Percentiles rank a stretch among this genome's conserved stretches.
Evolutionary conservation across 1,140 invertebrate genomes (phyloP).

Genomic region (Dreissena polymorpha): DNA sequence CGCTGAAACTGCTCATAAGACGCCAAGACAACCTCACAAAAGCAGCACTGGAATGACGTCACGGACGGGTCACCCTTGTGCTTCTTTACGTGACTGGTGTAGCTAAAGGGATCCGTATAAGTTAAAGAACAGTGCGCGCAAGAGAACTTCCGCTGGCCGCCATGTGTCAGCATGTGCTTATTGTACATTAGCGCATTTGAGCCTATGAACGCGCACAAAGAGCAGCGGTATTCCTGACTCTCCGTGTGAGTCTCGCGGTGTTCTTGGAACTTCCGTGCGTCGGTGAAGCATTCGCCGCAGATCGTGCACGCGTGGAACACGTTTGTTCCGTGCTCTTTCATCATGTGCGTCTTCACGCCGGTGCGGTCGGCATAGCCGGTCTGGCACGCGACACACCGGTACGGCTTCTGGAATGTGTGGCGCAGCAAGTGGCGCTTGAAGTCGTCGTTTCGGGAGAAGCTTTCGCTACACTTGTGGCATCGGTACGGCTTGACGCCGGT

Average conservation of each 20-base stretch:
- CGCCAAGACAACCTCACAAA: slow-evolving; percentile 60
- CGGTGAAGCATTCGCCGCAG: slow-evolving; percentile 70
- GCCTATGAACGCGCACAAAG: slow-evolving; percentile 68
- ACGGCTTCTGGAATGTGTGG: slow-evolving; percentile 77
- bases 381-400: slow-evolving; percentile 65
- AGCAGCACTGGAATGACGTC: slow-evolving; percentile 66
- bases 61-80: slow-evolving; percentile 66
- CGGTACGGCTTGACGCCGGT: slow-evolving; percentile 76
- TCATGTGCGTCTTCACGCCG: slow-evolving; percentile 68
- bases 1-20: slow-evolving; percentile 68
- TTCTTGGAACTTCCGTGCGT: slow-evolving; percentile 58
- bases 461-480: slow-evolving; percentile 86
- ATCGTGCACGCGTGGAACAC: slow-evolving; percentile 68
- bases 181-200: slow-evolving; percentile 64
- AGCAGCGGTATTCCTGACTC: slow-evolving; percentile 65
- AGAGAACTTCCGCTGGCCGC: slow-evolving; percentile 55
- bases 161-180: slow-evolving; percentile 70
- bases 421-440: too few relatives aligned
- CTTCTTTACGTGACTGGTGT: slow-evolving; percentile 67
- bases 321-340: slow-evolving; percentile 66
- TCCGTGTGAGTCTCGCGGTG: slow-evolving; percentile 72
- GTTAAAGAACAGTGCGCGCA: slow-evolving; percentile 65
- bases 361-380: slow-evolving; percentile 72
- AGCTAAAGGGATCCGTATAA: slow-evolving; percentile 70
- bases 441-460: slow-evolving; percentile 84